Evolutionary conservation across 1,140 invertebrate species (phyloP).

Genomic region (Druon quercuslanigerum): DNA sequence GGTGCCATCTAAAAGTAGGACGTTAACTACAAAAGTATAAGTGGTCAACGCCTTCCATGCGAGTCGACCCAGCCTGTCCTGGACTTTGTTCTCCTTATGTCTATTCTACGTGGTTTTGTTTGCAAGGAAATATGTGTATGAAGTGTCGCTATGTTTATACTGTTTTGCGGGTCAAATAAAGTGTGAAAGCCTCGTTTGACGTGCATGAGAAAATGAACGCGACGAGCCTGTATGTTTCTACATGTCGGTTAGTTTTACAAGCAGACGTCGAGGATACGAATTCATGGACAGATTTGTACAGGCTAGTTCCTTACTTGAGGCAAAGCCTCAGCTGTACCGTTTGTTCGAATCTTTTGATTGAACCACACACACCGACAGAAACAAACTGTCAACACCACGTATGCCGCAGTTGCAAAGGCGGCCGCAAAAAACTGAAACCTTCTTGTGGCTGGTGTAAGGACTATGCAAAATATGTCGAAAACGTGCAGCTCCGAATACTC

Average conservation of each 20-base stretch:
- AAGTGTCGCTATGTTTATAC: conserved; percentile 45
- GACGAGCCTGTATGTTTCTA: conserved; percentile 88
- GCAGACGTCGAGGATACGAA: conserved; percentile 81
- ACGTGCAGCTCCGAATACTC: conserved; percentile 86
- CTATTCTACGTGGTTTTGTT: conserved; percentile 59
- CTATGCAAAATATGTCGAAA: conserved; percentile 88
- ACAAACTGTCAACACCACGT: conserved; percentile 93
- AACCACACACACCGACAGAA: conserved; percentile 87
- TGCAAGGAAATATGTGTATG: conserved; percentile 62
- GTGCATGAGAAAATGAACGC: conserved; percentile 82
- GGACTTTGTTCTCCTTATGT: too few species aligned
- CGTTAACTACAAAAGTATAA: too few species aligned
- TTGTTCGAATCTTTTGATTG: conserved; percentile 87
- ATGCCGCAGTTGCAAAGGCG: conserved; percentile 87
- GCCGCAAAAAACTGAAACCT: conserved; percentile 89
- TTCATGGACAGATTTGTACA: conserved; percentile 87
- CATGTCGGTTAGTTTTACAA: conserved; percentile 86
- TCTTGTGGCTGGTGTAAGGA: conserved; percentile 91
- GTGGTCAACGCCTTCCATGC: too few species aligned
- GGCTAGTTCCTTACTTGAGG: conserved; percentile 88
- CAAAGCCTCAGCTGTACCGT: conserved; percentile 92
- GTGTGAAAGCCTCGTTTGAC: background rate
- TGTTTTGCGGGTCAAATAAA: conserved; percentile 6
- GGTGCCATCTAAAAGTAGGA: too few species aligned
- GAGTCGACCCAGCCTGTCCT: too few species aligned